Percentiles rank a stretch among this genome's conserved stretches.
phyloP scores from a whole-genome alignment of 1,140 invertebrate genomes.

The Drosophila ogumai region DNA sequence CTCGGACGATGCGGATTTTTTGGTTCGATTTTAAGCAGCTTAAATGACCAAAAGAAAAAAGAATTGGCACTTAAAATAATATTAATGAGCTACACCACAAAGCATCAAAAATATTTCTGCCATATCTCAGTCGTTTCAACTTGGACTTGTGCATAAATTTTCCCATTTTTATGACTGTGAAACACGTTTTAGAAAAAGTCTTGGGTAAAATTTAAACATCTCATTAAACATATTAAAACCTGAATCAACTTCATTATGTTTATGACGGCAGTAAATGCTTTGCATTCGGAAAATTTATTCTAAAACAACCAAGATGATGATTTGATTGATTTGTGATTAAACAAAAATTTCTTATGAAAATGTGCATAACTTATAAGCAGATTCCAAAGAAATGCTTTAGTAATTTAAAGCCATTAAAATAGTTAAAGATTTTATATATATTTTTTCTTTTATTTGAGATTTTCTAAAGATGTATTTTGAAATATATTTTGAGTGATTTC shows the following conservation, averaged over 20 bases:
- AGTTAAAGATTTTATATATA: neutral
- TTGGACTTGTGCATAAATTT: neutral
- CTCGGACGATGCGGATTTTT: constrained; percentile 18
- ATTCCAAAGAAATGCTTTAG: constrained; percentile 4
- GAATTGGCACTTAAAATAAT: constrained; percentile 18
- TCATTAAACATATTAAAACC: constrained; percentile 3
- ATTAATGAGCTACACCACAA: constrained; percentile 40
- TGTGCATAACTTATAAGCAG: neutral
- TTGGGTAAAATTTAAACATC: constrained; percentile 16
- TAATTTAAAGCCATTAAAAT: neutral
- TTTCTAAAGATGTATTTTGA: neutral
- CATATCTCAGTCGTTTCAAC: constrained; percentile 2
- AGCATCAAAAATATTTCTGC: constrained; percentile 3
- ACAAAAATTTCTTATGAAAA: neutral
- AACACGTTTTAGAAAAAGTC: constrained; percentile 29
- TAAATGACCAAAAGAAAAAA: constrained; percentile 25
- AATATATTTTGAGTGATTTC: neutral
- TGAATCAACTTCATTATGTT: constrained; percentile 34
- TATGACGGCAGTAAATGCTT: constrained; percentile 24
- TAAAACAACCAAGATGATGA: constrained; percentile 3
- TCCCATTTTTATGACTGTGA: constrained; percentile 5
- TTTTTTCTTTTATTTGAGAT: neutral
- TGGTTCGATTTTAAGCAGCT: constrained; percentile 36
- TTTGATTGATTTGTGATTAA: constrained; percentile 12
- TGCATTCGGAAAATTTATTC: constrained; percentile 18